Evolutionary conservation across 1,140 invertebrate genomes (phyloP), one percentile per base, ranked within the genome.

Genomic region (Heliothis virescens): DNA sequence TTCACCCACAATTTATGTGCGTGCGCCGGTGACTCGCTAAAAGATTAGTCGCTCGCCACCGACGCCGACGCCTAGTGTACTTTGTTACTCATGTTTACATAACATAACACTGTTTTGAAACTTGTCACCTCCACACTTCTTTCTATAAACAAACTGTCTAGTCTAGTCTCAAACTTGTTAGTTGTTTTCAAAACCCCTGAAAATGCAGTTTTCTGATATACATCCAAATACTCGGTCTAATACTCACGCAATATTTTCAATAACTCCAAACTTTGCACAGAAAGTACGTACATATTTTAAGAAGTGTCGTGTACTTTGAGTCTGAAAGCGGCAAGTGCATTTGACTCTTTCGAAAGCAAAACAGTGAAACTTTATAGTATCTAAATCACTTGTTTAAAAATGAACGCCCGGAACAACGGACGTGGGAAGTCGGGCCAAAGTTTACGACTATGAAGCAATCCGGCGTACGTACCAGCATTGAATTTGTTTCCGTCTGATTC

Each of bases 1-100:
- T 86, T 93, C 87, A 90, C 79, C 83, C 67, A 83, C 84, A 86
- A 94, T 94, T 94, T 94, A 94, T 93, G 91, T 94, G 91, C 91
- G 91, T 93, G 91, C 91, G 90, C 87, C 83, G 91, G 83, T 89
- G 90, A 92, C 89, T 89, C 79, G 88, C 86, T 93, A 94, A 94
- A 90, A 94, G 91, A 93, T 94, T 94, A 92, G 89, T 88, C 86
- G 83, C 75, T 88, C 86, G 83, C 75, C 75, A 50, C 75, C 75
- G 50, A 26, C 21, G n/a, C 2, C 21, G 21, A 47, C 29, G 67
- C 71, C 53, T 60, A 69, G 75, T 53, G 55, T 79, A 79, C 60
- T 79, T 76, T 76, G 74, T 69, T 63, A 79, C 65, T 50, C 52
- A 21, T 29, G 21, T 65, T 63, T 76, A 76, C 74, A 62, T 41